Conservation (phyloP, 2,797 vertebrate species). For the Melanotaenia nigrans region DNA sequence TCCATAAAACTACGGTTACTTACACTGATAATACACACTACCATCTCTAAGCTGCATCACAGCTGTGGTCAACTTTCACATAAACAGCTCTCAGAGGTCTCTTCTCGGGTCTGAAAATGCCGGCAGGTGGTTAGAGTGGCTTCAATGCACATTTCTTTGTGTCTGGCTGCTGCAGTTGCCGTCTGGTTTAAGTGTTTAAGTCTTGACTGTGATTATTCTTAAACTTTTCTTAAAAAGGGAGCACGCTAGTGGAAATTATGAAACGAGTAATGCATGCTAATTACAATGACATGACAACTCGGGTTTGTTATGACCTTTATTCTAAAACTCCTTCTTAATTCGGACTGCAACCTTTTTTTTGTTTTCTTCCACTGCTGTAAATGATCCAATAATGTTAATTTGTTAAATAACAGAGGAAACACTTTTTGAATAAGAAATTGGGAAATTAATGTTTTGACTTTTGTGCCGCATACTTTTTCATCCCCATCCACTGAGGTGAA, state of each 20-base stretch:
- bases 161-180: conserved; percentile 18
- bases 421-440: background rate
- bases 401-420: background rate
- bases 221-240: background rate
- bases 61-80: background rate
- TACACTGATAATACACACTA: too few species aligned
- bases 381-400: background rate
- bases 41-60: background rate
- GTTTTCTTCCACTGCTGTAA: background rate
- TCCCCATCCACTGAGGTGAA: background rate
- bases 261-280: background rate
- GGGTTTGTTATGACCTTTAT: background rate
- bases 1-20: background rate
- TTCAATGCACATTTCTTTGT: conserved; percentile 28
- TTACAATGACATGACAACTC: background rate
- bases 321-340: background rate
- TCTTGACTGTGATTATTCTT: conserved; percentile 6
- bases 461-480: background rate
- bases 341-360: background rate
- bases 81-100: conserved; percentile 11
- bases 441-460: background rate
- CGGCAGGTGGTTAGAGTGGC: conserved; percentile 13
- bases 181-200: conserved; percentile 14
- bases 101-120: conserved; percentile 14
- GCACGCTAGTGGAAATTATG: background rate